Evolutionary conservation across 1,140 invertebrate species (phyloP).

Genomic region (Eubasilissa regina): DNA sequence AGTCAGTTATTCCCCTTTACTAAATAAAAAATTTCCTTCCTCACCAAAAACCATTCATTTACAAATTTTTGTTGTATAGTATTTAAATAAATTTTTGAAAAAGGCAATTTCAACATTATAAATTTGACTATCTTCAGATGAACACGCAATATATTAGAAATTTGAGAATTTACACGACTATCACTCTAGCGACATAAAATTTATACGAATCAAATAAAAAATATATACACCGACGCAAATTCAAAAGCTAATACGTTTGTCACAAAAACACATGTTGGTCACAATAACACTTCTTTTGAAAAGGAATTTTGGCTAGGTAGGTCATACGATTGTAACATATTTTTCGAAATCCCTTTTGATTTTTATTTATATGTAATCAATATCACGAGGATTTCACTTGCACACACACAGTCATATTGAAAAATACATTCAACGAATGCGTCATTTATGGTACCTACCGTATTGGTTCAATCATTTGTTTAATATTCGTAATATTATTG

Average conservation of each 20-base stretch:
- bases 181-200: background rate
- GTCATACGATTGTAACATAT: too few relatives aligned
- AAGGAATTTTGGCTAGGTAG: too few relatives aligned
- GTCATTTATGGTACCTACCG: background rate
- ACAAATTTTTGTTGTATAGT: background rate
- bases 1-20: conserved; percentile 49
- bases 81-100: conserved; percentile 23
- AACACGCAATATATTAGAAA: conserved; percentile 11
- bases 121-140: conserved; percentile 19
- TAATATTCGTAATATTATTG: background rate
- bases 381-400: too few relatives aligned
- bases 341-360: too few relatives aligned
- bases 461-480: conserved; percentile 16
- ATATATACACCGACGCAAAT: too few relatives aligned
- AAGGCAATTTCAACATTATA: conserved; percentile 22
- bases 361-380: too few relatives aligned
- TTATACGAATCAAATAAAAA: too few relatives aligned
- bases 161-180: background rate
- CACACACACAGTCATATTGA: too few relatives aligned
- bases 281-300: too few relatives aligned
- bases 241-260: too few relatives aligned
- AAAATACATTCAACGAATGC: too few relatives aligned
- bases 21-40: conserved; percentile 10
- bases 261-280: too few relatives aligned
- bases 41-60: conserved; percentile 33